Base-by-base conservation (phyloP, 2,797 vertebrate genomes). In the Heteromormyrus szaboi region DNA sequence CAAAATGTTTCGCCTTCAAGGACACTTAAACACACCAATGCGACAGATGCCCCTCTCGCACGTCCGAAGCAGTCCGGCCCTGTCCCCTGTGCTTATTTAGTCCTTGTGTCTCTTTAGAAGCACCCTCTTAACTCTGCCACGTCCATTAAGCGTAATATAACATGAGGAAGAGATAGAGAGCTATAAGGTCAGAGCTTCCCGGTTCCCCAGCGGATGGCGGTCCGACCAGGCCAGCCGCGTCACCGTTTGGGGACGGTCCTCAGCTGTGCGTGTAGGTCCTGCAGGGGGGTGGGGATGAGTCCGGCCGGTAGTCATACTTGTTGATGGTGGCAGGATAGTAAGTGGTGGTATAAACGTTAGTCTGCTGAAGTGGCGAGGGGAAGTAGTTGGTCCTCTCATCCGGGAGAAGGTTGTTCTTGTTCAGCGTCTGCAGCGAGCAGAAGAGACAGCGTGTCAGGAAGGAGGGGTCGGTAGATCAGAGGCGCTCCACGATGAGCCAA, bases 281-380 rank as follows among this genome's bases (percentile, higher is more conserved):
- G 96, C 98, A 99, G 1, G 98, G 97, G 0, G 98, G 98, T 33
- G 98, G 97, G 4, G 98, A 98, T 44, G 97, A 95, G 93, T 99
- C 99, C 0, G 98, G 97, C 90, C 98, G 96, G 96, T 99, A 99
- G 95, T 98, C 97, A 29, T 96, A 99, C 91, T 99, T 99, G 90
- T 97, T 97, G 89, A 99, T 96, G 0, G 97, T 95, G 53, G 97
- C 96, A 86, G 98, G 98, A 89, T 99, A 99, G 94, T 99, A 99
- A 54, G 98, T 99, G 92, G 98, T 99, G 0, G 98, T 99, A 95
- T 99, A 99, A 91, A 99, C 98, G 0, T 99, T 99, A 17, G 98
- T 98, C 95, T 99, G 98, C 94, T 98, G 98, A 88, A 99, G 93
- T 0, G 98, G 97, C 0, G 96, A 93, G 0, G 95, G 95, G 92